Percentiles rank a stretch among this genome's conserved stretches.
These are phyloP conservation scores for Pangasianodon gigas DNA, from an alignment of 2,113 vertebrate species.

Conservation along the genomic window DNA sequence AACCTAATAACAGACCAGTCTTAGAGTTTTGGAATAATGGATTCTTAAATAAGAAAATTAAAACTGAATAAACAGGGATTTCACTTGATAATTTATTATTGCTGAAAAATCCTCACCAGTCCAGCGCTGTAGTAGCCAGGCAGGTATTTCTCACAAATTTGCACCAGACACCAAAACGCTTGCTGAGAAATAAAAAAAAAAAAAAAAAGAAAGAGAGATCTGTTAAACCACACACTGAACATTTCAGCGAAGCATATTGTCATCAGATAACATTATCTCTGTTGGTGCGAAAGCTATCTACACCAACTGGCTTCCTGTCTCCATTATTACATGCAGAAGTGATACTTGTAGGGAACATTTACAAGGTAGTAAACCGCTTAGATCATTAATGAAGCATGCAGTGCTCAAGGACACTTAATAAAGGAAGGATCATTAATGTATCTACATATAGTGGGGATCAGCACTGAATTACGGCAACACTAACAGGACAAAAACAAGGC, in stretches of 20 bases:
- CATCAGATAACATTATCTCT: neutral
- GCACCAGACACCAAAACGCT: conserved; percentile 94
- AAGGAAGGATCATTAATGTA: neutral
- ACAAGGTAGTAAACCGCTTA: neutral
- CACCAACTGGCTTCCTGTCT: neutral
- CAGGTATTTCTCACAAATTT: conserved; percentile 90
- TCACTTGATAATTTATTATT: neutral
- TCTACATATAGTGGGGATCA: neutral
- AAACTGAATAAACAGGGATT: neutral
- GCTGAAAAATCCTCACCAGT: conserved; percentile 75
- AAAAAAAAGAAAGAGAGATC: neutral
- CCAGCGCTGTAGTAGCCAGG: conserved; percentile 92
- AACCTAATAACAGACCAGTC: too few relatives aligned
- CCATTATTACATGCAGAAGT: neutral
- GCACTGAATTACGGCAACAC: neutral
- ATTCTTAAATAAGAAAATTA: neutral
- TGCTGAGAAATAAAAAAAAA: conserved; percentile 70
- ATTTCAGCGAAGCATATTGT: neutral
- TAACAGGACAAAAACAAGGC: neutral
- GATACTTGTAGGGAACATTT: neutral
- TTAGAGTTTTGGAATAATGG: too few relatives aligned
- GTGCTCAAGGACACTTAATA: neutral
- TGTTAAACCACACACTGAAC: neutral
- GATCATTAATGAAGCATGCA: neutral
- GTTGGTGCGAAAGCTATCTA: neutral